Conservation (phyloP, 2,888 invertebrate genomes). For the Lasius platythorax region DNA sequence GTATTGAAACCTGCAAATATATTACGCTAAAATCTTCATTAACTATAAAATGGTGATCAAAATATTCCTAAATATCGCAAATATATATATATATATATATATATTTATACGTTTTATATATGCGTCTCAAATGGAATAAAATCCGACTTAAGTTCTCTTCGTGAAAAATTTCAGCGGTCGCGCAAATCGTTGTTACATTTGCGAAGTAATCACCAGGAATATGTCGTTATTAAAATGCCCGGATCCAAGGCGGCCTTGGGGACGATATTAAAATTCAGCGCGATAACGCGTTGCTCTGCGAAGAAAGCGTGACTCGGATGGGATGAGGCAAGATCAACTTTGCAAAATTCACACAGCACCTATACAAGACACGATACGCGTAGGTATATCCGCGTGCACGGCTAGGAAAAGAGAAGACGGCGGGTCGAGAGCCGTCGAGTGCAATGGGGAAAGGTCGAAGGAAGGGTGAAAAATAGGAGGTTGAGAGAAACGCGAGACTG, state of each 20-base stretch:
- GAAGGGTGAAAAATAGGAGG: neutral
- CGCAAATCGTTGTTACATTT: slow-evolving; percentile 11
- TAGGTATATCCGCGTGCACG: neutral
- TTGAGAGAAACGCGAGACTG: slow-evolving; percentile 62
- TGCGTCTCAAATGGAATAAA: neutral
- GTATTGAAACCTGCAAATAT: slow-evolving; percentile 28
- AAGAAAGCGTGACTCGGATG: slow-evolving; percentile 29
- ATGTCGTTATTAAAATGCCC: slow-evolving; percentile 68
- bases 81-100: neutral
- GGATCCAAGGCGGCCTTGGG: slow-evolving; percentile 26
- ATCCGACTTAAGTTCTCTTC: neutral
- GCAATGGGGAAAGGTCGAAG: slow-evolving; percentile 3
- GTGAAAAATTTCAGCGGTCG: neutral
- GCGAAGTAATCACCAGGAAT: slow-evolving; percentile 55
- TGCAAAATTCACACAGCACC: slow-evolving; percentile 57
- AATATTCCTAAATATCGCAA: neutral
- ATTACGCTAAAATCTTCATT: slow-evolving; percentile 26
- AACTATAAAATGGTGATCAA: neutral
- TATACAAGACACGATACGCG: neutral
- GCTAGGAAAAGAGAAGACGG: slow-evolving; percentile 1
- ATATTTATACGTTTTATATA: neutral
- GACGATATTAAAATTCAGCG: slow-evolving; percentile 71
- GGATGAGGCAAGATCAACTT: slow-evolving; percentile 43
- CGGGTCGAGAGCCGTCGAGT: neutral
- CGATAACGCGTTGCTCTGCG: slow-evolving; percentile 40